Conservation (phyloP, 2,113 vertebrate species). For the Cercopithecus mona region DNA sequence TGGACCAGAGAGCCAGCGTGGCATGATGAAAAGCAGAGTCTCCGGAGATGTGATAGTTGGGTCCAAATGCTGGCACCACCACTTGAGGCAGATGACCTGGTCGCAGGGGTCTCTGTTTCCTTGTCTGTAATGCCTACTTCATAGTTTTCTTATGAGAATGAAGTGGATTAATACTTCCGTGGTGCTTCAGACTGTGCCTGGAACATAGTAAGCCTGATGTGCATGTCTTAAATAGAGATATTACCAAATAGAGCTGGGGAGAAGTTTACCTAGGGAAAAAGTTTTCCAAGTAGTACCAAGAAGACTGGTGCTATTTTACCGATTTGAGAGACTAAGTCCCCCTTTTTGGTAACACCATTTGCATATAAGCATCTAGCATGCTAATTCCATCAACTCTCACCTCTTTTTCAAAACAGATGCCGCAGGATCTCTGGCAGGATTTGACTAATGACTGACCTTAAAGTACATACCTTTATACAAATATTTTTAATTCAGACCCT, state of each 20-base stretch:
- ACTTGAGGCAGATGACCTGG: background rate
- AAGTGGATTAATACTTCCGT: background rate
- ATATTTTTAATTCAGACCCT: background rate
- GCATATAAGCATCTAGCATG: background rate
- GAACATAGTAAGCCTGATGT: background rate
- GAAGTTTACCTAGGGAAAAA: background rate
- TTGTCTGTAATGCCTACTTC: background rate
- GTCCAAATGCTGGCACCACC: background rate
- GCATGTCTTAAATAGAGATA: background rate
- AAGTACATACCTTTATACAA: background rate
- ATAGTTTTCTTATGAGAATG: background rate
- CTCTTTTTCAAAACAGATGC: background rate
- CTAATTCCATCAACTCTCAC: background rate
- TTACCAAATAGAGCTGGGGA: background rate
- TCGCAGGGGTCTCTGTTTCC: background rate
- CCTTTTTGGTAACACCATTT: background rate
- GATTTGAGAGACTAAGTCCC: background rate
- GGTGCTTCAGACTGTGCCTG: background rate
- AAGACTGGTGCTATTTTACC: background rate
- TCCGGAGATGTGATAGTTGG: background rate
- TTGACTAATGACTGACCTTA: background rate
- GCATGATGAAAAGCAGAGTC: background rate
- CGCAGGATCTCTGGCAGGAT: background rate
- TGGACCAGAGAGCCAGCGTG: background rate
- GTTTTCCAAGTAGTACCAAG: background rate